phyloP scores from a whole-genome alignment of 2,888 invertebrate species.

The Oscheius sp. region DNA sequence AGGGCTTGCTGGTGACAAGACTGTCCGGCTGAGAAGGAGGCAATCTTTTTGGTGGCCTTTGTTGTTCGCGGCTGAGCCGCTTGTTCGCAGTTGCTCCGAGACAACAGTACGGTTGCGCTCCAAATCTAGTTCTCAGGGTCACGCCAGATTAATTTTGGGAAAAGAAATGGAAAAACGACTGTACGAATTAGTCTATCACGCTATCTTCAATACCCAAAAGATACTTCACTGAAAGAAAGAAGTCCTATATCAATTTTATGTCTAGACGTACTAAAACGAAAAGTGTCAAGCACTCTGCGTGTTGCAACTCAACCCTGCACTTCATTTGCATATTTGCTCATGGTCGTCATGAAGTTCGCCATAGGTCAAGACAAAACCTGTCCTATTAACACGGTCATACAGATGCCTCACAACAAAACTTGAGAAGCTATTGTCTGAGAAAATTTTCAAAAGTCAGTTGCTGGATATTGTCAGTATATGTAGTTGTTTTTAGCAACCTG shows the following conservation, averaged over 20 bases:
- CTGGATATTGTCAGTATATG: too few species aligned
- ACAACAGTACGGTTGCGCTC: constrained; percentile 10
- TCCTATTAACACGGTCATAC: constrained; percentile 6
- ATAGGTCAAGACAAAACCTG: neutral
- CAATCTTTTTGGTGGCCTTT: constrained; percentile 24
- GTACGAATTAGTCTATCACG: too few species aligned
- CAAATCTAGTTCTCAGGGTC: neutral
- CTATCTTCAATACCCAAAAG: too few species aligned
- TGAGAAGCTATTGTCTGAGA: too few species aligned
- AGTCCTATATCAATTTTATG: too few species aligned
- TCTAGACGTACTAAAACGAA: neutral
- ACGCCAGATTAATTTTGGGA: too few species aligned
- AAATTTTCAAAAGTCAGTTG: too few species aligned
- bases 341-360: neutral
- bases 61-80: constrained; percentile 28
- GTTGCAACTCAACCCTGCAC: constrained; percentile 21
- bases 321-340: constrained; percentile 29
- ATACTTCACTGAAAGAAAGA: neutral
- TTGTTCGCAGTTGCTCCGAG: constrained; percentile 27
- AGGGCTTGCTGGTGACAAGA: neutral
- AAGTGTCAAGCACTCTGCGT: constrained; percentile 15
- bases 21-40: constrained; percentile 1
- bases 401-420: too few species aligned
- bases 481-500: constrained; percentile 25
- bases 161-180: too few species aligned